Evolutionary conservation across 2,797 vertebrate genomes (phyloP), one percentile per base, ranked within the genome.

Genomic region (Phataginus tetradactyla): DNA sequence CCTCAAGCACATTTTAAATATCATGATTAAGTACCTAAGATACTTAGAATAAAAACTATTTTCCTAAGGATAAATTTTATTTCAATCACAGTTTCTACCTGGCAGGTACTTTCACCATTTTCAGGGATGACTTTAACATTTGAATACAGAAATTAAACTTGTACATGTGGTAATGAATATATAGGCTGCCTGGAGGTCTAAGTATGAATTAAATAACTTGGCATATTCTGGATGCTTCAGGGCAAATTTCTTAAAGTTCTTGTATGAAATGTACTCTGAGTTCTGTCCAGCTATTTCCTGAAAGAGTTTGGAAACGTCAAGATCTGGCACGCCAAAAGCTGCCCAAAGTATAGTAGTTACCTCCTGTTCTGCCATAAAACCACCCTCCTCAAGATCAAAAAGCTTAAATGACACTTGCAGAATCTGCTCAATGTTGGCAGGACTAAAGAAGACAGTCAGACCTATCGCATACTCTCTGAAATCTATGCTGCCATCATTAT

Each of bases 381-480:
- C 99, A 78, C 99, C 99, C 3, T 99, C 98, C 79, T 99, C 99
- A 21, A 98, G 96, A 98, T 99, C 99, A 94, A 99, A 99, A 72
- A 99, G 98, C 99, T 99, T 97, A 98, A 99, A 99, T 85, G 99
- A 99, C 98, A 99, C 99, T 68, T 80, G 98, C 86, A 99, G 99
- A 45, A 99, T 99, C 9, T 99, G 99, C 42, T 99, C 99, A 0
- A 99, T 99, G 98, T 99, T 99, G 8, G 99, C 99, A 59, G 99
- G 99, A 94, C 99, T 99, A 97, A 99, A 99, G 32, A 99, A 98
- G 91, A 99, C 98, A 37, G 99, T 99, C 95, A 99, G 98, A 15
- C 99, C 99, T 49, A 99, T 99, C 3, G 99, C 99, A 57, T 99
- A 99, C 96, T 99, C 99, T 98, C 99, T 99, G 98, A 99, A 99